phyloP scores from a whole-genome alignment of 2,888 invertebrate species.

The Neoaliturus tenellus region DNA sequence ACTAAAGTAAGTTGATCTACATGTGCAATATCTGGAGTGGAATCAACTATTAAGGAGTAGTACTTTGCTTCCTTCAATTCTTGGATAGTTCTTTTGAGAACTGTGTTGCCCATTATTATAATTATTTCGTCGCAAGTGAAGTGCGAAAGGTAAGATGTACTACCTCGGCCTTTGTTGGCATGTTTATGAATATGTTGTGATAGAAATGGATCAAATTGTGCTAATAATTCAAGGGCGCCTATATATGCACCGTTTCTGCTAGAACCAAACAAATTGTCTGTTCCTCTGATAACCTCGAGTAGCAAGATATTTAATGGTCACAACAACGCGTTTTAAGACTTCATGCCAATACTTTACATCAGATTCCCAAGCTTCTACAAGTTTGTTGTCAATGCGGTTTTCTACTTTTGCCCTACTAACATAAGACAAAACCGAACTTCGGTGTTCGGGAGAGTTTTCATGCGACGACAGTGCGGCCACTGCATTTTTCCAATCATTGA shows the following conservation, averaged over 20 bases:
- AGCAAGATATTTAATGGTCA: slow-evolving; percentile 17
- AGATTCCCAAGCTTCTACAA: neutral
- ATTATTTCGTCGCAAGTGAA: slow-evolving; percentile 39
- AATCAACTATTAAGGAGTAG: slow-evolving; percentile 28
- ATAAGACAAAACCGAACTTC: slow-evolving; percentile 3
- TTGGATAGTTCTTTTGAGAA: slow-evolving; percentile 17
- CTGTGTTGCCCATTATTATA: slow-evolving; percentile 34
- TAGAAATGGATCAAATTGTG: slow-evolving; percentile 39
- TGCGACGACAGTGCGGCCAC: neutral
- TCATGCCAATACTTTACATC: slow-evolving; percentile 40
- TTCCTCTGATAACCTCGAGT: slow-evolving; percentile 6
- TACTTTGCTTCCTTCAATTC: slow-evolving; percentile 36
- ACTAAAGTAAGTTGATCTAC: slow-evolving; percentile 46
- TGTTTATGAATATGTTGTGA: slow-evolving; percentile 18
- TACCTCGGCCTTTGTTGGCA: slow-evolving; percentile 28
- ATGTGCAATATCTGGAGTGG: slow-evolving; percentile 26
- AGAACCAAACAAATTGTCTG: neutral
- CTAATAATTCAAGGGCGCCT: slow-evolving; percentile 20
- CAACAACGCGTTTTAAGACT: slow-evolving; percentile 4
- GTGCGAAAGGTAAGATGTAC: slow-evolving; percentile 46
- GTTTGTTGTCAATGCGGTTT: neutral
- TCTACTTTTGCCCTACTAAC: neutral
- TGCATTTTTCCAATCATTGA: neutral
- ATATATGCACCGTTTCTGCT: slow-evolving; percentile 15
- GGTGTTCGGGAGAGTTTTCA: neutral